Percentiles rank a stretch among this genome's conserved stretches.
Conservation (phyloP, 2,797 vertebrate genomes). For the Lutjanus campechanus region DNA sequence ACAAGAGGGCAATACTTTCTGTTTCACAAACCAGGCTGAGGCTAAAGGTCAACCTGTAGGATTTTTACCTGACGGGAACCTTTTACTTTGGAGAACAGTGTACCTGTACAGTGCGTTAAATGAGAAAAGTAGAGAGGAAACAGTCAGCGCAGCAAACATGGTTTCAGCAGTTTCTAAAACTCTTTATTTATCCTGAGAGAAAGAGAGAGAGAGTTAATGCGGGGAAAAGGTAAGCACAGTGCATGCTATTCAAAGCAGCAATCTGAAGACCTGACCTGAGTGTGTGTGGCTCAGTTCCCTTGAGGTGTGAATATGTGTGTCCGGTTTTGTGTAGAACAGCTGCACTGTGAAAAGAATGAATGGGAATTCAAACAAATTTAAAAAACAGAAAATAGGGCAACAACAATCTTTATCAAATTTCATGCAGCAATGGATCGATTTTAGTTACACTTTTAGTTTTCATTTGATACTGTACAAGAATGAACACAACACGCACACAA, state of each 20-base stretch:
- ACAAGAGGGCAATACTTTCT: slow-evolving; percentile 8
- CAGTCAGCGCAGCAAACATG: slow-evolving; percentile 25
- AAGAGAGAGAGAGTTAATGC: not conserved
- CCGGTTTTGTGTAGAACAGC: slow-evolving; percentile 8
- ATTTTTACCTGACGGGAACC: not conserved
- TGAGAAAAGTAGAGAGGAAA: slow-evolving; percentile 4
- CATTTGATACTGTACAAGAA: not conserved
- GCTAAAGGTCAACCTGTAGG: slow-evolving; percentile 8
- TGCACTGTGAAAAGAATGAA: slow-evolving; percentile 27
- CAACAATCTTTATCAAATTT: not conserved
- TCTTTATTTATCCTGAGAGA: slow-evolving; percentile 31
- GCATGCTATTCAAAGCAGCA: slow-evolving; percentile 42
- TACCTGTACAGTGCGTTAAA: not conserved
- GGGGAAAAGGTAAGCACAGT: not conserved
- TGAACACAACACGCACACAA: not conserved
- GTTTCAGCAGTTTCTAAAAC: slow-evolving; percentile 28
- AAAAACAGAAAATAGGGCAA: not conserved
- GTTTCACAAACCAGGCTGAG: slow-evolving; percentile 20
- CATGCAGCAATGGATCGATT: not conserved
- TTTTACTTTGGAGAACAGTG: not conserved
- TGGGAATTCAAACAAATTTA: not conserved
- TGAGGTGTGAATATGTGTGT: slow-evolving; percentile 33
- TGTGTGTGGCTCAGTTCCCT: slow-evolving; percentile 6
- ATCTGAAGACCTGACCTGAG: not conserved
- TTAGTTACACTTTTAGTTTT: not conserved